A percentile compares a stretch with the other conserved stretches of the same genome.
phyloP scores from a whole-genome alignment of 1,140 invertebrate genomes.

The Thalassaphorura encarpata region DNA sequence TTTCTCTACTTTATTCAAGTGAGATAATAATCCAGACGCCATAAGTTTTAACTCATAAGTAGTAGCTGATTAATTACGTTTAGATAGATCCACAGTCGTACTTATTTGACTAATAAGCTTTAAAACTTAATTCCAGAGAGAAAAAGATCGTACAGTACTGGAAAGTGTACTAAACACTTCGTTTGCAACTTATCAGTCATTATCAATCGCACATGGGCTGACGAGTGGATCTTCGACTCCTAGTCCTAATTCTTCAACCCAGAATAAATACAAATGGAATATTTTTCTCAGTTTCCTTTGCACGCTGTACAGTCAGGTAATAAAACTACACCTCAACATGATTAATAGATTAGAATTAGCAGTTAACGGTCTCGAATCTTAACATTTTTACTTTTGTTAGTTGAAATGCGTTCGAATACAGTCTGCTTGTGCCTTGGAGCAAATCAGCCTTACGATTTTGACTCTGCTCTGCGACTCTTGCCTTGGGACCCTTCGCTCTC shows the following conservation, averaged over 20 bases:
- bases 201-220: constrained; percentile 7
- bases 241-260: background rate
- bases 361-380: constrained; percentile 52
- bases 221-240: constrained; percentile 9
- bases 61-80: too few species aligned
- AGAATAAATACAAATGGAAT: constrained; percentile 40
- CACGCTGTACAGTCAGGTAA: constrained; percentile 48
- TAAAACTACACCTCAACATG: background rate
- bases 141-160: constrained; percentile 73
- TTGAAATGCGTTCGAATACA: background rate
- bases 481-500: constrained; percentile 60
- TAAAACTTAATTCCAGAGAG: constrained; percentile 45
- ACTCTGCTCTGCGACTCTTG: constrained; percentile 73
- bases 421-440: constrained; percentile 46
- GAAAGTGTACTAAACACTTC: constrained; percentile 78
- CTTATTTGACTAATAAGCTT: background rate
- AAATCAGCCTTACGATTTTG: constrained; percentile 58
- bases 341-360: constrained; percentile 42
- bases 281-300: constrained; percentile 36
- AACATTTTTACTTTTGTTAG: background rate
- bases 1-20: constrained; percentile 30
- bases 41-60: too few species aligned
- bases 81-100: too few species aligned
- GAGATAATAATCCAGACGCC: background rate
- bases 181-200: constrained; percentile 69